Base-by-base conservation (phyloP, 2,888 invertebrate genomes). In the Pteria penguin region DNA sequence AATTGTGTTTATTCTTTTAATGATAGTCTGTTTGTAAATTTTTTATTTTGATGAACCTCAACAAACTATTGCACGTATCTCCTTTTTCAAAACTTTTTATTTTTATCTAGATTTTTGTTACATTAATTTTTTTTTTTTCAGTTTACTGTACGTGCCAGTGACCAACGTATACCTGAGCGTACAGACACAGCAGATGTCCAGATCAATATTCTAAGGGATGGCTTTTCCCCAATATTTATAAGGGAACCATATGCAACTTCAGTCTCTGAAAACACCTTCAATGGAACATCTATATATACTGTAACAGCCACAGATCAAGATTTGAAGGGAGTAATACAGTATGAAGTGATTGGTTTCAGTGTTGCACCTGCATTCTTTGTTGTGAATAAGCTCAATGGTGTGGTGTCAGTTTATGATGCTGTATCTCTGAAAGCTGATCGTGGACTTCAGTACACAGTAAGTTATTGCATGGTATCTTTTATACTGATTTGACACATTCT, bases 291-390 rank as follows among this genome's bases (percentile, higher is more conserved):
- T 2, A 78, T 90, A 22, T 70, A 74, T 58, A 80, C 69, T 4
- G 84, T 89, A 5, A 76, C 83, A 11, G 90, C 89, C 24, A 72
- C 77, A 8, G 91, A 91, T 75, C 54, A 27, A 24, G 90, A 91
- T 72, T 69, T 84, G 2, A 75, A 86, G 87, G 89, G 88, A 8
- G 45, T 36, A 2, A 81, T 90, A 32, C 66, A 75, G 27, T 89
- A 89, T 81, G 78, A 80, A 36, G 81, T 89, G 1, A 85, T 86
- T 54, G 87, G 87, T 2, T 85, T 83, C 57, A 83, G 85, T 54
- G 82, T 86, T 1, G 88, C 86, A 1, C 85, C 88, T 5, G 86
- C 85, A 4, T 88, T 84, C 84, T 91, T 91, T 74, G n/a, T 61
- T 0, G 78, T 90, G 18, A 76, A 86, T 69, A 36, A 70, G 11